Conservation (phyloP, 2,888 invertebrate genomes). For the Spialia ferax region DNA sequence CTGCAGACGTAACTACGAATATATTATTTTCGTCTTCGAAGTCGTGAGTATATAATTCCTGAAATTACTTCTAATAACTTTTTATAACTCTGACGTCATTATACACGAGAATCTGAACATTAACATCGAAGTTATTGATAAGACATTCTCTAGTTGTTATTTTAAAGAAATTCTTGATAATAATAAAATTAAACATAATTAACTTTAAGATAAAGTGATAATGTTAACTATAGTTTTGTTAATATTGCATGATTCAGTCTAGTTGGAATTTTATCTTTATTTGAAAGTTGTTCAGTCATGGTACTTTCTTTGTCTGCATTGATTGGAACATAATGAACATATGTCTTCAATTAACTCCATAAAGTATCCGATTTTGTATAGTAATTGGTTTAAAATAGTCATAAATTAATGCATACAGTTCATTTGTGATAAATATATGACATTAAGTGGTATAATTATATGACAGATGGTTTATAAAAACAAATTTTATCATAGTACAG, state of each 20-base stretch:
- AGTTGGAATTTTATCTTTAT: constrained; percentile 3
- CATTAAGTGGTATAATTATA: no score
- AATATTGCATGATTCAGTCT: background rate
- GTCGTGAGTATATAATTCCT: constrained; percentile 22
- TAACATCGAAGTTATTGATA: constrained; percentile 17
- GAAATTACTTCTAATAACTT: background rate
- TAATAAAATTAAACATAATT: background rate
- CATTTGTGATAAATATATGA: no score
- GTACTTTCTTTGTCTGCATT: constrained; percentile 26
- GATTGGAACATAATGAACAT: constrained; percentile 15
- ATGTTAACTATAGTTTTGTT: background rate
- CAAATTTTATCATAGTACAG: no score
- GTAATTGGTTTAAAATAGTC: no score
- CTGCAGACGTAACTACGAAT: background rate
- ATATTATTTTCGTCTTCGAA: constrained; percentile 22
- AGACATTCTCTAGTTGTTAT: constrained; percentile 7
- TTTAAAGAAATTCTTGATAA: constrained; percentile 13
- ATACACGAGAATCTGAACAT: background rate
- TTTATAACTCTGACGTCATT: constrained; percentile 1
- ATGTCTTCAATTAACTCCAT: constrained; percentile 1
- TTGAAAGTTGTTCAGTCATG: background rate
- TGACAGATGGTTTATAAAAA: no score
- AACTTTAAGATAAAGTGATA: constrained; percentile 21
- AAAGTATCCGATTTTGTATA: background rate
- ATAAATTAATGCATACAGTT: no score